Conservation (phyloP, 2,797 vertebrate genomes). For the Salmo trutta region DNA sequence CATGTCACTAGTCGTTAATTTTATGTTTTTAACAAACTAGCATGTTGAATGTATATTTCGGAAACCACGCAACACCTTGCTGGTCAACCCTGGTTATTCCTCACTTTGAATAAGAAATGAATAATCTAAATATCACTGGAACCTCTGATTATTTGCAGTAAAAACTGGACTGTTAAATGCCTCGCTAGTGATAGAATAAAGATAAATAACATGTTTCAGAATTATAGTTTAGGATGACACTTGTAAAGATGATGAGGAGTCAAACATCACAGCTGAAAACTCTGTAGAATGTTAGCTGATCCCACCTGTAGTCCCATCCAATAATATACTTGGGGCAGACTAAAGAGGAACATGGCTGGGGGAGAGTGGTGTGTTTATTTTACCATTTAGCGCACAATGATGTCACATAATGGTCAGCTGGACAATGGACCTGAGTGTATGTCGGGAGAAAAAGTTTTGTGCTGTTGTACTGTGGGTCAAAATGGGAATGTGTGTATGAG, state of each 20-base stretch:
- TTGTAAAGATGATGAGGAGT: neutral
- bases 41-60: slow-evolving; percentile 7
- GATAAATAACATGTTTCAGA: neutral
- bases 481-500: slow-evolving; percentile 5
- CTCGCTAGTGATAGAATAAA: neutral
- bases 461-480: neutral
- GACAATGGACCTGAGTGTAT: neutral
- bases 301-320: slow-evolving; percentile 1
- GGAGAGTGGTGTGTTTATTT: slow-evolving; percentile 28
- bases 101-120: neutral
- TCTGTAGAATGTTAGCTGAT: neutral
- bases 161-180: neutral
- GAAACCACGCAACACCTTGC: neutral
- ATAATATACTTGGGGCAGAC: neutral
- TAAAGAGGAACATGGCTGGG: slow-evolving; percentile 1
- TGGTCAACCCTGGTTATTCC: neutral
- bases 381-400: slow-evolving; percentile 12
- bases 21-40: neutral
- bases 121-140: neutral
- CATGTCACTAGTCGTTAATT: slow-evolving; percentile 1
- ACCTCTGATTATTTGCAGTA: neutral
- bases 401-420: slow-evolving; percentile 33
- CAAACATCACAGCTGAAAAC: neutral
- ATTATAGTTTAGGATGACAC: neutral
- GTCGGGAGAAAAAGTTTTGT: neutral